These are phyloP conservation scores for Cyprinodon variegatus DNA, from an alignment of 2,113 vertebrate species.

Conservation along the genomic window DNA sequence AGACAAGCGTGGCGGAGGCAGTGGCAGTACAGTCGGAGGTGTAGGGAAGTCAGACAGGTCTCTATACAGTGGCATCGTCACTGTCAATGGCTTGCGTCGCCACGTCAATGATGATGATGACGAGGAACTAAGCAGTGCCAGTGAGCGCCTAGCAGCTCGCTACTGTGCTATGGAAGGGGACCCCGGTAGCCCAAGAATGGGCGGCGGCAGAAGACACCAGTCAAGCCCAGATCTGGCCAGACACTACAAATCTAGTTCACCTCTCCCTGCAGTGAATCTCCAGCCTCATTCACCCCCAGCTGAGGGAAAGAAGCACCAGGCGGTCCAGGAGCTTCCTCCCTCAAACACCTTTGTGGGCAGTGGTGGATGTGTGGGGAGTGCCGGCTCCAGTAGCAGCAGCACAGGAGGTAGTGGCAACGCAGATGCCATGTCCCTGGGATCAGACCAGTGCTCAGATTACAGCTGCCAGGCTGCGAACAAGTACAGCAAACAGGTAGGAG, in stretches of 20 bases:
- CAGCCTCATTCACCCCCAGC: conserved; percentile 95
- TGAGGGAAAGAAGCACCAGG: conserved; percentile 94
- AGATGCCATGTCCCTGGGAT: conserved; percentile 96
- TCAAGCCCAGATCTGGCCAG: conserved; percentile 92
- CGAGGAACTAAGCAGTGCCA: conserved; percentile 86
- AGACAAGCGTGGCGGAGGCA: conserved; percentile 70
- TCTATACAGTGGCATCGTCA: conserved; percentile 87
- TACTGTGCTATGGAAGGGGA: conserved; percentile 91
- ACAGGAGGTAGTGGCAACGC: conserved; percentile 78
- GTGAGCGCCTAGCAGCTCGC: conserved; percentile 90
- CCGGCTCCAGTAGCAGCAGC: conserved; percentile 77
- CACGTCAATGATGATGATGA: conserved; percentile 78
- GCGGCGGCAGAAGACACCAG: conserved; percentile 88
- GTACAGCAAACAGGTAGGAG: conserved; percentile 98
- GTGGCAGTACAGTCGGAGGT: conserved; percentile 34
- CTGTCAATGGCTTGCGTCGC: conserved; percentile 78
- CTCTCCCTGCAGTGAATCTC: conserved; percentile 93
- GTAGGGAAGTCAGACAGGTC: conserved; percentile 88
- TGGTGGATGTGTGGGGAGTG: conserved; percentile 77
- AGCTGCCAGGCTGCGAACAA: conserved; percentile 95
- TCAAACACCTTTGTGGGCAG: conserved; percentile 98
- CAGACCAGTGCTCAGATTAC: conserved; percentile 97
- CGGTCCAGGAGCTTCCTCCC: conserved; percentile 96
- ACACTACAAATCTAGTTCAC: conserved; percentile 97
- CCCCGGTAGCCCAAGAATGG: conserved; percentile 88